Evolutionary conservation across 2,888 invertebrate species (phyloP).

Genomic region (Phymatocera aterrima): DNA sequence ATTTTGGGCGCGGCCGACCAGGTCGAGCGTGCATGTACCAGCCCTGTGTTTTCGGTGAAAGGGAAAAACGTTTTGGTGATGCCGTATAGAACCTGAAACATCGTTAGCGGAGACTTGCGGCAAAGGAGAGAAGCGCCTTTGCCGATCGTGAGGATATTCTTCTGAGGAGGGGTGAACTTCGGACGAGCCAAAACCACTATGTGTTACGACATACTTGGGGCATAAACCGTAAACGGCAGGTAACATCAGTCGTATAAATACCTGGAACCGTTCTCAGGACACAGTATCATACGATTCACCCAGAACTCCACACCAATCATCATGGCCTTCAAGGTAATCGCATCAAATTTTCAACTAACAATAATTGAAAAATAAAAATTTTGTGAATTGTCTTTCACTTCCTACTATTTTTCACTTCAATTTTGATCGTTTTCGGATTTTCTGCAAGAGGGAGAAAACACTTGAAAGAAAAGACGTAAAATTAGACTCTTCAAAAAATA

Average conservation of each 20-base stretch:
- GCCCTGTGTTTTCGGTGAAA: slow-evolving; percentile 31
- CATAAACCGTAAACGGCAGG: slow-evolving; percentile 18
- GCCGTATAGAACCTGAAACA: slow-evolving; percentile 23
- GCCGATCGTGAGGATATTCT: background rate
- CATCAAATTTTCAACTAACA: background rate
- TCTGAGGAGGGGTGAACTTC: slow-evolving; percentile 17
- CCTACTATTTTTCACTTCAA: background rate
- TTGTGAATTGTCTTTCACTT: too few species aligned
- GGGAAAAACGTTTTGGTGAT: slow-evolving; percentile 26
- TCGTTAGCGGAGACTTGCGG: background rate
- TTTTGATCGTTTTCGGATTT: background rate
- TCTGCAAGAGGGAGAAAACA: too few species aligned
- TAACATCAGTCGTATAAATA: slow-evolving; percentile 29
- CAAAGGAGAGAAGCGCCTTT: background rate
- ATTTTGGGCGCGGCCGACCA: slow-evolving; percentile 17
- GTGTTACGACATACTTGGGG: slow-evolving; percentile 10
- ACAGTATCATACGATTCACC: slow-evolving; percentile 35
- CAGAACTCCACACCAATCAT: slow-evolving; percentile 14
- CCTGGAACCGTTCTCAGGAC: slow-evolving; percentile 30
- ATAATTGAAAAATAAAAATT: background rate
- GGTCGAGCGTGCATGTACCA: background rate
- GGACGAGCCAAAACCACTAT: background rate
- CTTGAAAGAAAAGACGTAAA: too few species aligned
- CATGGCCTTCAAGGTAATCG: slow-evolving; percentile 34
- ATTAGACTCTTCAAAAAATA: too few species aligned